A percentile compares a stretch with the other conserved stretches of the same genome.
Conservation (phyloP, 2,888 invertebrate species). For the Morpho deidamia region DNA sequence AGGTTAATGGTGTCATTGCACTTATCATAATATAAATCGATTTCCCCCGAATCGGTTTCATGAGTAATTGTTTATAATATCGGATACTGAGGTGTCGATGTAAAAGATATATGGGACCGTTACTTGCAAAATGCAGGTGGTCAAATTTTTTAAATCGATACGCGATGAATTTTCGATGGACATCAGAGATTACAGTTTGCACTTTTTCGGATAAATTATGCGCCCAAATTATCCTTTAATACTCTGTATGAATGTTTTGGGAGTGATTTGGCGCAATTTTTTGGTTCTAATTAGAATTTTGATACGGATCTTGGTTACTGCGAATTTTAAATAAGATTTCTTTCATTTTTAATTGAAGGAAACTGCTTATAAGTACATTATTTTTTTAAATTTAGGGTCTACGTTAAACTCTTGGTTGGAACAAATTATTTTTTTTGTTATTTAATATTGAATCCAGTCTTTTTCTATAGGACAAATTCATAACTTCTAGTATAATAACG, state of each 20-base stretch:
- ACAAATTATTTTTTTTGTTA: no score
- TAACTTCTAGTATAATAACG: no score
- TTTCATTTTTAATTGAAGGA: no score
- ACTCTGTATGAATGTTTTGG: slow-evolving; percentile 17
- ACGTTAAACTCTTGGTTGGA: no score
- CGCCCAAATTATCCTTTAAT: slow-evolving; percentile 26
- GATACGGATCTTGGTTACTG: slow-evolving; percentile 13
- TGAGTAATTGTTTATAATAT: slow-evolving; percentile 61
- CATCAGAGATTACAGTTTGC: slow-evolving; percentile 32
- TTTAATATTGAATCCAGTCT: no score
- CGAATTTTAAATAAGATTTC: slow-evolving; percentile 1
- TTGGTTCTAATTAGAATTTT: slow-evolving; percentile 23
- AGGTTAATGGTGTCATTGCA: slow-evolving; percentile 28
- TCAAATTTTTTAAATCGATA: slow-evolving; percentile 45
- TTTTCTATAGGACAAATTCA: no score
- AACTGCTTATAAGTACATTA: no score
- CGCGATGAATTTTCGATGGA: slow-evolving; percentile 38
- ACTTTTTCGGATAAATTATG: slow-evolving; percentile 30
- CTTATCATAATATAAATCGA: slow-evolving; percentile 32
- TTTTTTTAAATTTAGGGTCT: no score
- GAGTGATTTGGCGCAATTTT: slow-evolving; percentile 15
- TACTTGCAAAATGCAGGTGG: slow-evolving; percentile 64
- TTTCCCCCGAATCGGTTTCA: slow-evolving; percentile 33
- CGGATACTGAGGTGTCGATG: slow-evolving; percentile 57
- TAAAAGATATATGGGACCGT: slow-evolving; percentile 54